Base-by-base conservation (phyloP, 1,140 invertebrate species). In the Meloidogyne exigua region DNA sequence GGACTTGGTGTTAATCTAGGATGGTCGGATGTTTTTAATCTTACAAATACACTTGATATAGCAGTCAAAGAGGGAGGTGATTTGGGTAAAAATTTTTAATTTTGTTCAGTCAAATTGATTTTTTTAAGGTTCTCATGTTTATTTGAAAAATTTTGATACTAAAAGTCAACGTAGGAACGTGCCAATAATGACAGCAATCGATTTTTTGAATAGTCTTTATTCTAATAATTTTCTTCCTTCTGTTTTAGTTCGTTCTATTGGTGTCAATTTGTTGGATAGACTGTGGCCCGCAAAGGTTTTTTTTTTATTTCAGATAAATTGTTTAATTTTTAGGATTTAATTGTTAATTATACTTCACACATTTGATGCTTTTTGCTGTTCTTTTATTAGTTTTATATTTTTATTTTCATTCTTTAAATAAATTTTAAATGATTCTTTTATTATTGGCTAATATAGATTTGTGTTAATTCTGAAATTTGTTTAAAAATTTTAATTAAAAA, bases 1-100 rank as follows among this genome's bases (percentile, higher is more conserved):
- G 96, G 96, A 21, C 78, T 78, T 69, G 78, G 73, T 13, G 94
- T 98, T 0, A 99, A 99, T 90, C 89, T 99, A 63, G 96, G 96
- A 5, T 96, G 98, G 88, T 93, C 93, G 26, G 97, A 99, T 89
- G 92, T 97, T 0, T 85, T 89, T 15, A 90, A 90, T 80, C 89
- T 99, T 0, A 90, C 91, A 12, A 85, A 92, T 68, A 86, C 91
- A 4, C 86, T 98, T 18, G 90, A 91, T 5, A 90, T 93, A 65
- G 91, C 92, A 4, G 89, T 91, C 0, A 91, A 91, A 79, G 89
- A 90, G 80, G 96, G 96, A 11, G 90, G 91, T 66, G 91, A 91
- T 84, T 88, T 93, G 68, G 91, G 92, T 92, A 89, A 69, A 39
- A 44, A 42, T 23, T 70, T 15, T n/a, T 26, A 39, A 57, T 2